Evolutionary conservation across 2,113 vertebrate species (phyloP).

Genomic region (Pyxicephalus adspersus): DNA sequence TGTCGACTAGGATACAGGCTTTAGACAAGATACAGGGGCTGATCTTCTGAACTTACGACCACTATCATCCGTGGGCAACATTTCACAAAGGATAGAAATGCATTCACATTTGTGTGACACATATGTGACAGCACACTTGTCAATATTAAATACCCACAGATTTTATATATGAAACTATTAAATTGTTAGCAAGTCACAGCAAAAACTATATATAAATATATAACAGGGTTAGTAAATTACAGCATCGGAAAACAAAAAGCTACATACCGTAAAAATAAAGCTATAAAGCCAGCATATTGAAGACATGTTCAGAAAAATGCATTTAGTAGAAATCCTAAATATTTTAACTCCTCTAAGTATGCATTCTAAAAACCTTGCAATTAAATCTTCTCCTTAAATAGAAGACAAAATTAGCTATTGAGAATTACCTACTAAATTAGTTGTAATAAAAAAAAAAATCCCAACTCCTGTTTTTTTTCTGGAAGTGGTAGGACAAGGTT

Average conservation of each 20-base stretch:
- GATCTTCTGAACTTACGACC: constrained; percentile 87
- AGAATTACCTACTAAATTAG: too few relatives aligned
- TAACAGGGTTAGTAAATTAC: constrained; percentile 37
- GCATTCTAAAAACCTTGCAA: too few relatives aligned
- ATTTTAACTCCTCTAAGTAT: too few relatives aligned
- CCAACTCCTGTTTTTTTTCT: too few relatives aligned
- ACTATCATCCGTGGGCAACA: constrained; percentile 88
- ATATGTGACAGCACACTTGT: constrained; percentile 73
- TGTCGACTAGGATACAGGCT: constrained; percentile 87
- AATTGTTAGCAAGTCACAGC: constrained; percentile 37
- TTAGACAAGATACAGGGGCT: constrained; percentile 82
- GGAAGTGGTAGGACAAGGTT: too few relatives aligned
- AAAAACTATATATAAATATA: constrained; percentile 21
- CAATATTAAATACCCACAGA: constrained; percentile 34
- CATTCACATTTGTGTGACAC: constrained; percentile 76
- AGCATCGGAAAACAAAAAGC: constrained; percentile 2
- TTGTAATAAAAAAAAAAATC: too few relatives aligned
- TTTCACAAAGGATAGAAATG: constrained; percentile 86
- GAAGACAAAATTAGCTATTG: too few relatives aligned
- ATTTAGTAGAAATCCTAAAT: too few relatives aligned
- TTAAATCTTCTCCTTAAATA: too few relatives aligned
- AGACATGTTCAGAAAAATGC: too few relatives aligned
- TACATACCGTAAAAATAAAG: not conserved
- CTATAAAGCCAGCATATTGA: too few relatives aligned
- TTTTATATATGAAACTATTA: not conserved